phyloP scores from a whole-genome alignment of 37 sponge, comb jelly and placozoan genomes.

The Chondrilla cf. caribensis region DNA sequence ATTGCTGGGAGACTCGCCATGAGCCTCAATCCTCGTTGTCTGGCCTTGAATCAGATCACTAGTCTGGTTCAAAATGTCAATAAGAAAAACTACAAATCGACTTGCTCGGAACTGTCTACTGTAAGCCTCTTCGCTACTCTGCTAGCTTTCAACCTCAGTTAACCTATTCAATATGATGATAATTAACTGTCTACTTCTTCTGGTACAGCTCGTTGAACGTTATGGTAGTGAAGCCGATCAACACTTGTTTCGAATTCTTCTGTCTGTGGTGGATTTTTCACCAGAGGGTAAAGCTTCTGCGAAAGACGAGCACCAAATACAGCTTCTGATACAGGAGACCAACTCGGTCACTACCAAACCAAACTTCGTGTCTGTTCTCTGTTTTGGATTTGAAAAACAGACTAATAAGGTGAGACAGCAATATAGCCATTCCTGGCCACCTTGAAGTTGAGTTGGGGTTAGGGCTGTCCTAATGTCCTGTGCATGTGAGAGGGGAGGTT shows the following conservation, averaged over 20 bases:
- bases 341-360: slow-evolving; percentile 74
- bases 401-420: slow-evolving; percentile 49
- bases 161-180: neutral
- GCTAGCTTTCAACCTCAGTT: neutral
- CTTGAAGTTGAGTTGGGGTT: too few relatives aligned
- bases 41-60: slow-evolving; percentile 83
- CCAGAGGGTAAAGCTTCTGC: slow-evolving; percentile 62
- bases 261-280: slow-evolving; percentile 80
- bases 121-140: slow-evolving; percentile 30
- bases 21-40: slow-evolving; percentile 79
- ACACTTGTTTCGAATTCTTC: slow-evolving; percentile 80
- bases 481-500: neutral
- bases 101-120: slow-evolving; percentile 64
- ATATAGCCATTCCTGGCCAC: neutral
- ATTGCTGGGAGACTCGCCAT: slow-evolving; percentile 62
- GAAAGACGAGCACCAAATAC: slow-evolving; percentile 80
- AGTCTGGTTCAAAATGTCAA: slow-evolving; percentile 72
- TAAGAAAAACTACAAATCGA: slow-evolving; percentile 86
- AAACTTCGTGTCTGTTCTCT: slow-evolving; percentile 80
- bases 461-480: neutral
- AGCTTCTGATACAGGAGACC: slow-evolving; percentile 78
- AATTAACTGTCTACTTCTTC: neutral
- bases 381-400: slow-evolving; percentile 80
- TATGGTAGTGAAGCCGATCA: slow-evolving; percentile 88
- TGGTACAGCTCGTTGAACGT: slow-evolving; percentile 49